These are phyloP conservation scores for Tychaedon coryphoeus DNA, from an alignment of 2,113 vertebrate species.

Conservation along the genomic window DNA sequence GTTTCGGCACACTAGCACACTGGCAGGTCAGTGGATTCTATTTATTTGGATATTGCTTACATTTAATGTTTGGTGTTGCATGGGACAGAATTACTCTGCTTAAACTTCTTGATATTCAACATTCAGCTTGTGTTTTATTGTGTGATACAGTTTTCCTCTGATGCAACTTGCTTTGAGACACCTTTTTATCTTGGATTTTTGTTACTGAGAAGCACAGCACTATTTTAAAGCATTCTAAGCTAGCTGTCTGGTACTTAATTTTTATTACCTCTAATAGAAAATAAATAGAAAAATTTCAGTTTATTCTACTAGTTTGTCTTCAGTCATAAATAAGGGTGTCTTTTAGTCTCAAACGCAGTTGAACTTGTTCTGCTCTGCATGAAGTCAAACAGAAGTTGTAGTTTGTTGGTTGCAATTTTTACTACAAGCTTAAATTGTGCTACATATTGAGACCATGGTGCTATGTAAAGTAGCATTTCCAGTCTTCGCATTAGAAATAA, in stretches of 20 bases:
- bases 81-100: neutral
- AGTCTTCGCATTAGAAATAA: neutral
- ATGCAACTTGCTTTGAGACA: neutral
- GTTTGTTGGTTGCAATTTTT: neutral
- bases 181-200: neutral
- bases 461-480: neutral
- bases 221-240: neutral
- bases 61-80: neutral
- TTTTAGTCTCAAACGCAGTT: neutral
- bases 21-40: slow-evolving; percentile 85
- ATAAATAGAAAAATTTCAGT: neutral
- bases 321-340: neutral
- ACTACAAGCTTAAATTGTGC: neutral
- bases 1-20: slow-evolving; percentile 97
- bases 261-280: neutral
- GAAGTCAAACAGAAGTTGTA: neutral
- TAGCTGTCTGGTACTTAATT: neutral
- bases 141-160: neutral
- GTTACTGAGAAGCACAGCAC: neutral
- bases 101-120: neutral
- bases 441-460: neutral
- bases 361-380: neutral
- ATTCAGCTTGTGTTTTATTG: accelerated
- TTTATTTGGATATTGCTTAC: neutral
- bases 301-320: neutral